Evolutionary conservation across 2,888 invertebrate genomes (phyloP).

Genomic region (Meganola albula): DNA sequence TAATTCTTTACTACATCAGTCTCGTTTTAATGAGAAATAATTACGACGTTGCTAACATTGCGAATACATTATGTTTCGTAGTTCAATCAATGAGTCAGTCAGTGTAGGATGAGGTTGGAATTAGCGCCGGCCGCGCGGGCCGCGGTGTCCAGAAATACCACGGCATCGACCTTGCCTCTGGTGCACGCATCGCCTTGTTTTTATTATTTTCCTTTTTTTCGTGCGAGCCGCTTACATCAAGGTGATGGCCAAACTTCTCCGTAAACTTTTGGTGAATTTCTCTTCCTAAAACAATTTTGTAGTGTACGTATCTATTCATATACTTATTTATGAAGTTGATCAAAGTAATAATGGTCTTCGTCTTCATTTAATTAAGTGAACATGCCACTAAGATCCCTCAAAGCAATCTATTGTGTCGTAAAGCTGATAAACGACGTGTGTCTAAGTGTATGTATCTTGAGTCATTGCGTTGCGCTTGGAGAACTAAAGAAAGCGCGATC

Average conservation of each 20-base stretch:
- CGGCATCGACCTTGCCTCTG: constrained; percentile 70
- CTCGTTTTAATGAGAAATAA: no score
- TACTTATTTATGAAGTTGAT: no score
- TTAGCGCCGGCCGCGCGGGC: constrained; percentile 36
- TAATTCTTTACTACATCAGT: no score
- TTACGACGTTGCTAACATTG: no score
- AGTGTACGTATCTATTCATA: no score
- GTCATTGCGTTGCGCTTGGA: constrained; percentile 37
- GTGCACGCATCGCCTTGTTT: constrained; percentile 64
- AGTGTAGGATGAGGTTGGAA: constrained; percentile 43
- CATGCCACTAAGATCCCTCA: no score
- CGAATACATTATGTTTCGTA: constrained; percentile 41
- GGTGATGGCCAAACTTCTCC: constrained; percentile 55
- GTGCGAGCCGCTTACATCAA: constrained; percentile 49
- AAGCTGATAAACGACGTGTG: constrained; percentile 20
- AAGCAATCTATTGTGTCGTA: constrained; percentile 17
- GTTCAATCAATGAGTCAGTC: constrained; percentile 59
- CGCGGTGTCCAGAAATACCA: constrained; percentile 66
- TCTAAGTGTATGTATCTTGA: constrained; percentile 25
- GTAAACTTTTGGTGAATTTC: constrained; percentile 5
- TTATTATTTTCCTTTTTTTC: constrained; percentile 65
- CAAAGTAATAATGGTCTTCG: no score
- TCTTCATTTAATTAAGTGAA: no score
- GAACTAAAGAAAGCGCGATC: constrained; percentile 51
- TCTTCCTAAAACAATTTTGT: constrained; percentile 6